Conservation (phyloP, 2,888 invertebrate genomes). For the Ecdyonurus torrentis region DNA sequence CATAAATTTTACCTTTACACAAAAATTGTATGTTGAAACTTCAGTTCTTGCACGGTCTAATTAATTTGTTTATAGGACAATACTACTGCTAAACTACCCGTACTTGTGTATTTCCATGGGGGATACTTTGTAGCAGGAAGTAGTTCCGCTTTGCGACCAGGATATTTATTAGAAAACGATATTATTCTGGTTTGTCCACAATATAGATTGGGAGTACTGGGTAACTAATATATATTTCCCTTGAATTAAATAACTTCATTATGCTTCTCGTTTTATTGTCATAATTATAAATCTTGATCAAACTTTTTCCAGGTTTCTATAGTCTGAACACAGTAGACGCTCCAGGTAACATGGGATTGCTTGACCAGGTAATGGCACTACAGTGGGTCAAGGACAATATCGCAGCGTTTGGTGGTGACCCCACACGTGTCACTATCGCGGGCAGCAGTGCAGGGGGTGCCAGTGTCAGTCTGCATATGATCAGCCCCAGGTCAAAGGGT, state of each 20-base stretch:
- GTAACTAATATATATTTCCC: no score
- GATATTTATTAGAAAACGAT: conserved; percentile 24
- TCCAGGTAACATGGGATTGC: conserved; percentile 55
- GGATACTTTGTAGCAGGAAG: conserved; percentile 22
- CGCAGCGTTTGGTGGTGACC: conserved; percentile 51
- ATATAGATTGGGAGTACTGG: conserved; percentile 33
- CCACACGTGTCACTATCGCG: conserved; percentile 44
- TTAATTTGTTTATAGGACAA: no score
- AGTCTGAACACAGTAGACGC: conserved; percentile 51
- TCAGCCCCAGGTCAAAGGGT: neutral
- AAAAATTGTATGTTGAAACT: no score
- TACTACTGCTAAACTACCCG: no score
- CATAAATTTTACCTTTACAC: no score
- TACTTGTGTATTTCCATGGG: conserved; percentile 22
- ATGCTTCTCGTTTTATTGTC: no score
- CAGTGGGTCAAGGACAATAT: conserved; percentile 54
- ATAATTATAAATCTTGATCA: no score
- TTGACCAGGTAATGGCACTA: conserved; percentile 53
- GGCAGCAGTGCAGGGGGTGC: conserved; percentile 61
- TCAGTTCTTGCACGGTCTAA: no score
- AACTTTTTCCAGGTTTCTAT: conserved; percentile 51
- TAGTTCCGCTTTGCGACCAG: conserved; percentile 21
- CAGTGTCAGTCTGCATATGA: conserved; percentile 26
- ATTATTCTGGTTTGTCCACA: conserved; percentile 31
- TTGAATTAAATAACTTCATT: no score